These are phyloP conservation scores for Halichoeres trimaculatus DNA, from an alignment of 2,113 vertebrate species.

Conservation along the genomic window DNA sequence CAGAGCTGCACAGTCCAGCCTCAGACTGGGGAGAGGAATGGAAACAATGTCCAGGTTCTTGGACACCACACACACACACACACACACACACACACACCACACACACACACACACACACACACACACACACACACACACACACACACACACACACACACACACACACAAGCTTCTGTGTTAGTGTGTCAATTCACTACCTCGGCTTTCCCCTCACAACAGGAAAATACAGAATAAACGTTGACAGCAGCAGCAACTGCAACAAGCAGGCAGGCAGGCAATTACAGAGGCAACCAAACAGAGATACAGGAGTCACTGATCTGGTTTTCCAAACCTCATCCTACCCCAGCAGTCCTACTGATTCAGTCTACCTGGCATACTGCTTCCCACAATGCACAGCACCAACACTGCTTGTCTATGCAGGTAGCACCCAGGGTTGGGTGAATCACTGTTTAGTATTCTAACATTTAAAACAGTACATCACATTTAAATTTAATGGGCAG, in stretches of 20 bases:
- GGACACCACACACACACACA: background rate
- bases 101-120: background rate
- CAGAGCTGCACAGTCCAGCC: conserved; percentile 29
- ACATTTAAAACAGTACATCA: too few relatives aligned
- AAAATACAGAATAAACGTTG: conserved; percentile 28
- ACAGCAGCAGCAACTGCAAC: conserved; percentile 13
- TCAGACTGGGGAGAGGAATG: conserved; percentile 63
- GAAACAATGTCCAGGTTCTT: conserved; percentile 43
- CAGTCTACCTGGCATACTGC: too few relatives aligned
- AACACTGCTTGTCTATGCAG: too few relatives aligned
- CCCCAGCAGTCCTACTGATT: too few relatives aligned
- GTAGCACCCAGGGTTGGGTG: too few relatives aligned
- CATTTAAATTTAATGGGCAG: too few relatives aligned
- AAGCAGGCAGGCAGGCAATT: conserved; percentile 23
- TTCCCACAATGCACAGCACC: too few relatives aligned
- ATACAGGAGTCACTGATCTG: conserved; percentile 16
- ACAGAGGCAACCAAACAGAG: conserved; percentile 33
- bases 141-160: background rate
- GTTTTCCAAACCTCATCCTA: too few relatives aligned
- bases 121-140: background rate
- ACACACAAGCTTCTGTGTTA: conserved; percentile 23
- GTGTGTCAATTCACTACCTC: conserved; percentile 39
- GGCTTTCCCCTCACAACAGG: conserved; percentile 26
- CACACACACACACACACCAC: background rate
- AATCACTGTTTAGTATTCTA: too few relatives aligned